These are phyloP conservation scores for Contarinia nasturtii DNA, from an alignment of 1,140 invertebrate species.

Conservation along the genomic window DNA sequence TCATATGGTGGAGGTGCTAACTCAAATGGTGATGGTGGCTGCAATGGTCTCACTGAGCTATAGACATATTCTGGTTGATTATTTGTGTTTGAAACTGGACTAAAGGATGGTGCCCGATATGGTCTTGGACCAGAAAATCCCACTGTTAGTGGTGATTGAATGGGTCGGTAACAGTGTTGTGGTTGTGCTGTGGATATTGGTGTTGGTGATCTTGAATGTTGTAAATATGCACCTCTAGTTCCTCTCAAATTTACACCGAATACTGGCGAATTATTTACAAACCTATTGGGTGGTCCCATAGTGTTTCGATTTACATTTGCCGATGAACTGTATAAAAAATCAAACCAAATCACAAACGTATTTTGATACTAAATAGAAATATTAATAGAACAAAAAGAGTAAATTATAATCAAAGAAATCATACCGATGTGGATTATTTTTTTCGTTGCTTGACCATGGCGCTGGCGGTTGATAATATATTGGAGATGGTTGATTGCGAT, in stretches of 20 bases:
- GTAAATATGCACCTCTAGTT: slow-evolving; percentile 23
- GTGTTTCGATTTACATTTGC: too few relatives aligned
- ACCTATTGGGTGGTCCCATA: slow-evolving; percentile 20
- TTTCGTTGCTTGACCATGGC: slow-evolving; percentile 29
- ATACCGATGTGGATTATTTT: too few relatives aligned
- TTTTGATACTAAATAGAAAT: too few relatives aligned
- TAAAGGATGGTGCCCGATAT: slow-evolving; percentile 7
- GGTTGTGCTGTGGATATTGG: slow-evolving; percentile 25
- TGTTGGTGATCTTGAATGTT: slow-evolving; percentile 36
- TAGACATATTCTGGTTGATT: slow-evolving; percentile 21
- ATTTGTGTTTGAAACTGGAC: slow-evolving; percentile 7
- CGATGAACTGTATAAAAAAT: too few relatives aligned
- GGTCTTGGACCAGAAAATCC: slow-evolving; percentile 11
- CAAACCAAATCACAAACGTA: too few relatives aligned
- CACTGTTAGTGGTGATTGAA: slow-evolving; percentile 5
- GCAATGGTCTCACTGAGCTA: slow-evolving; percentile 1
- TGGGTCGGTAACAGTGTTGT: slow-evolving; percentile 13
- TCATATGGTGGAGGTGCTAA: slow-evolving; percentile 12
- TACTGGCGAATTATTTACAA: slow-evolving; percentile 30
- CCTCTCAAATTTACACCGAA: slow-evolving; percentile 18
- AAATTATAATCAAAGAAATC: too few relatives aligned
- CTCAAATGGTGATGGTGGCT: slow-evolving; percentile 7
- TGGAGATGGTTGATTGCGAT: slow-evolving; percentile 27
- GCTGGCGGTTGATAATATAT: slow-evolving; percentile 38
- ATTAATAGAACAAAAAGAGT: too few relatives aligned